Base-by-base conservation (phyloP, 2,888 invertebrate species). In the Dysmachus trigonus region DNA sequence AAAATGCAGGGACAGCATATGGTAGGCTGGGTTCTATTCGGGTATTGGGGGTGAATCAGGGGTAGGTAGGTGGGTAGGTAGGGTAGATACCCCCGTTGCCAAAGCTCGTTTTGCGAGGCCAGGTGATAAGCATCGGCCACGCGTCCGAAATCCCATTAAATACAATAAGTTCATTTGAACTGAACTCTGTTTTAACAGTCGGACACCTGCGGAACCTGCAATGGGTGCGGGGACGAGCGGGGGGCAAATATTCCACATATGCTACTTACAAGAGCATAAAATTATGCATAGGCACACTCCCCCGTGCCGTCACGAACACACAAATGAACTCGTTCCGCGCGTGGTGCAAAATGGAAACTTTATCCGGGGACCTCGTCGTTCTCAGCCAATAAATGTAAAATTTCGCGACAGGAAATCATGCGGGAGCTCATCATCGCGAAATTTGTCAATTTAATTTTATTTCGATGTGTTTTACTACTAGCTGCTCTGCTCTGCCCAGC, bases 111-210 rank as follows among this genome's bases (percentile, higher is more conserved):
- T 31, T 31, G 30, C 62, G 35, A 35, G 53, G 31, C 53, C 53
- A 47, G 74, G 77, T 71, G 87, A 87, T 87, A 87, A 85, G 71
- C 87, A 87, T 86, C 87, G 81, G 85, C 86, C 87, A 87, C 86
- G 87, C 86, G 85, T 87, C 84, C 81, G 82, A 87, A 87, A 87
- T 87, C 86, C 87, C 87, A 87, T 87, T 87, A 87, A 87, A 85
- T 86, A 86, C 87, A 87, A 87, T 87, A 87, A 87, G 87, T 87
- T 87, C 87, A 87, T 87, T 87, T 87, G 86, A 87, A 85, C 79
- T 71, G 85, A 81, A 71, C 41, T 82, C 83, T 71, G 83, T 72
- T 38, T 83, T 83, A 71, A 38, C 72, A 83, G 81, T 81, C 35
- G 81, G 79, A 53, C 81, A 81, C 81, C 81, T 81, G 81, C 53